These are phyloP conservation scores for Bovichtus diacanthus DNA, from an alignment of 2,797 vertebrate species.

Conservation along the genomic window DNA sequence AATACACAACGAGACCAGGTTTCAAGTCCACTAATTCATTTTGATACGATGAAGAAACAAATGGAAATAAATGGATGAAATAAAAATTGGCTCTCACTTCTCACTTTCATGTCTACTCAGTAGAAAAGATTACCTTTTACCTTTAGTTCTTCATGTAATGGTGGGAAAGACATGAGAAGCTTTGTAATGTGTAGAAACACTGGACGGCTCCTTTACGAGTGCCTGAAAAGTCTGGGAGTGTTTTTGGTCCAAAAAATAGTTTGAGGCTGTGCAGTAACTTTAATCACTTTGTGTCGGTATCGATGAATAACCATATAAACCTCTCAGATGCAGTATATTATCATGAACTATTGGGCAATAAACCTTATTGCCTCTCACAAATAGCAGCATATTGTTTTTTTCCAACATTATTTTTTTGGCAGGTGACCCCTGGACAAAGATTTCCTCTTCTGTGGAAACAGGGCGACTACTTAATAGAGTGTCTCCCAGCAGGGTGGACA, in stretches of 20 bases:
- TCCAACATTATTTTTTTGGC: conserved; percentile 11
- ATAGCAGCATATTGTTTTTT: conserved; percentile 36
- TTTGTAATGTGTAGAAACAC: too few species aligned
- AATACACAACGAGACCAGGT: too few species aligned
- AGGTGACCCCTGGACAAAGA: conserved; percentile 20
- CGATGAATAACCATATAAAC: conserved; percentile 30
- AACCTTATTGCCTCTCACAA: conserved; percentile 19
- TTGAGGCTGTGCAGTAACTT: conserved; percentile 4
- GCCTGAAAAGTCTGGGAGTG: background rate
- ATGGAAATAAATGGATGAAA: too few species aligned
- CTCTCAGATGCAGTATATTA: conserved; percentile 16
- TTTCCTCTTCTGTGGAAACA: conserved; percentile 22
- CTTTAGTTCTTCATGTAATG: background rate
- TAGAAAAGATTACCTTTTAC: background rate
- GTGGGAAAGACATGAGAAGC: too few species aligned
- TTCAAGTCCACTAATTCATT: background rate
- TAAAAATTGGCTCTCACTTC: too few species aligned
- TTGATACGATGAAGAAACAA: background rate
- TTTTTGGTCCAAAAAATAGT: conserved; percentile 10
- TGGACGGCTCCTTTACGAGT: background rate
- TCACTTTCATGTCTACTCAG: background rate
- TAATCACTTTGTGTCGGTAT: conserved; percentile 24
- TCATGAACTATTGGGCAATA: conserved; percentile 29
- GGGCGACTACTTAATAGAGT: conserved; percentile 29
- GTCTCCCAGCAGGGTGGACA: conserved; percentile 23